Percentiles rank a stretch among this genome's conserved stretches.
phyloP scores from a whole-genome alignment of 2,888 invertebrate species.

The Periphyllus acericola region DNA sequence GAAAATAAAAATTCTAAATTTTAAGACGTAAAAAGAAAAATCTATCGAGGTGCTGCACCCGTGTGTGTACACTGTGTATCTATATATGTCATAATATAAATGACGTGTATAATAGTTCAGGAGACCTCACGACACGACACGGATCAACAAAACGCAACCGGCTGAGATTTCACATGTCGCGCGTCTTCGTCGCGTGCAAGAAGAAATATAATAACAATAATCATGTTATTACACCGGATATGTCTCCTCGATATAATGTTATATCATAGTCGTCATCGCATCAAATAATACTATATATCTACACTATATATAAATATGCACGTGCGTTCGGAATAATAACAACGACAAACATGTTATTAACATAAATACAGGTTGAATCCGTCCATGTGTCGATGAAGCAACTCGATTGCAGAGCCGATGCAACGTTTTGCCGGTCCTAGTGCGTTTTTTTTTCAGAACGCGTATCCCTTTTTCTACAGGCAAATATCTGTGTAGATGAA shows the following conservation, averaged over 20 bases:
- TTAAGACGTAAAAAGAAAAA: not conserved
- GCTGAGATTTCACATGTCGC: not conserved
- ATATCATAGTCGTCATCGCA: not conserved
- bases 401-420: not conserved
- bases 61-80: too few species aligned
- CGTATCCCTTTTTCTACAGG: too few species aligned
- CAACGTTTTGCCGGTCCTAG: too few species aligned
- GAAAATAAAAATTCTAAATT: not conserved
- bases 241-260: not conserved
- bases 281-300: not conserved
- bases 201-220: not conserved
- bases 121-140: not conserved
- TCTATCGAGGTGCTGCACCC: too few species aligned
- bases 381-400: not conserved
- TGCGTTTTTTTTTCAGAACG: too few species aligned
- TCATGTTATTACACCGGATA: not conserved
- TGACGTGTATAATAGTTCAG: too few species aligned
- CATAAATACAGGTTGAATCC: not conserved
- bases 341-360: not conserved
- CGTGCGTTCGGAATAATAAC: not conserved
- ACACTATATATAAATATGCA: too few species aligned
- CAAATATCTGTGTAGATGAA: too few species aligned
- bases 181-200: not conserved
- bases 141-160: not conserved
- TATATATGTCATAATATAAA: too few species aligned